Evolutionary conservation across 2,113 vertebrate species (phyloP).

Genomic region (Uria lomvia): DNA sequence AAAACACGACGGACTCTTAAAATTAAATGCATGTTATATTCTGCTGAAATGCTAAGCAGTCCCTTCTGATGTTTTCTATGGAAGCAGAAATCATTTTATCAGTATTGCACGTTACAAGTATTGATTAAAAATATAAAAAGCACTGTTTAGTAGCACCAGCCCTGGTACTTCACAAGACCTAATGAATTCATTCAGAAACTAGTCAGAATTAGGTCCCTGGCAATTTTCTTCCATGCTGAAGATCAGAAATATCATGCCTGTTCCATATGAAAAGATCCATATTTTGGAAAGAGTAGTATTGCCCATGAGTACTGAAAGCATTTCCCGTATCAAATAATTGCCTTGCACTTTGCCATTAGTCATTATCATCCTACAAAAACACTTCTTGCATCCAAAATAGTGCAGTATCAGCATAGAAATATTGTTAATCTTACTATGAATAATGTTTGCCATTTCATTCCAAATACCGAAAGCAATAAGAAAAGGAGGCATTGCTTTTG

Average conservation of each 20-base stretch:
- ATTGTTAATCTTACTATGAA: neutral
- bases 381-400: neutral
- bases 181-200: neutral
- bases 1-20: neutral
- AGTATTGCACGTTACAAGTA: neutral
- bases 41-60: neutral
- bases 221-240: neutral
- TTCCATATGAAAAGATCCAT: neutral
- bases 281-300: neutral
- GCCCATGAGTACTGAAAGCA: neutral
- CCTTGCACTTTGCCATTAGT: neutral
- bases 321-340: neutral
- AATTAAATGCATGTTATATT: rapidly evolving
- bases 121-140: neutral
- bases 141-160: neutral
- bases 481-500: neutral
- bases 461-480: neutral
- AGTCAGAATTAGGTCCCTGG: neutral
- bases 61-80: neutral
- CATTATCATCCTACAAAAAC: neutral
- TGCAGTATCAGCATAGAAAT: neutral
- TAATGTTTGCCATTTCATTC: neutral
- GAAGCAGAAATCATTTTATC: neutral
- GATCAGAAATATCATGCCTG: neutral
- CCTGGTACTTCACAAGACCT: neutral